Evolutionary conservation across 2,113 vertebrate species (phyloP).

Genomic region (Budorcas taxicolor): DNA sequence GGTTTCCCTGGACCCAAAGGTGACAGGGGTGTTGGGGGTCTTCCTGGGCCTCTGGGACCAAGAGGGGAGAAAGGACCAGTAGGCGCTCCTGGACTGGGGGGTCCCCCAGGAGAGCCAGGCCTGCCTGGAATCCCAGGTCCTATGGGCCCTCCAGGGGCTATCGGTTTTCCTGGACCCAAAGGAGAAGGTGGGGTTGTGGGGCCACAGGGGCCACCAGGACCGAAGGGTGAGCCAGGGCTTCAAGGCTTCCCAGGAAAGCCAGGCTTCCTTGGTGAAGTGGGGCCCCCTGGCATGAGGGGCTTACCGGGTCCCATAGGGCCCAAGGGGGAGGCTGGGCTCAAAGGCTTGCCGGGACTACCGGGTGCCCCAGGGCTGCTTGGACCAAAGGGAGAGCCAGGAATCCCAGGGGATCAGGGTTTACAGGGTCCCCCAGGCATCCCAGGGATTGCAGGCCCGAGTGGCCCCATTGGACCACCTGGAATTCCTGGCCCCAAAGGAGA

Average conservation of each 20-base stretch:
- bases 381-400: constrained; percentile 85
- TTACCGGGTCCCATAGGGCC: constrained; percentile 89
- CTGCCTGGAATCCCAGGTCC: constrained; percentile 88
- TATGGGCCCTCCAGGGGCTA: constrained; percentile 87
- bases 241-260: constrained; percentile 89
- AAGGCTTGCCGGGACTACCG: constrained; percentile 87
- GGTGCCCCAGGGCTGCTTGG: constrained; percentile 86
- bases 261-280: constrained; percentile 87
- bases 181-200: constrained; percentile 88
- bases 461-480: constrained; percentile 90
- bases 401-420: constrained; percentile 86
- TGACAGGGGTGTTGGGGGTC: constrained; percentile 87
- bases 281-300: constrained; percentile 88
- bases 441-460: constrained; percentile 88
- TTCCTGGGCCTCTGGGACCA: constrained; percentile 85
- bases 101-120: constrained; percentile 87
- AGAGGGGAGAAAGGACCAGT: constrained; percentile 91
- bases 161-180: constrained; percentile 91
- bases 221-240: constrained; percentile 88
- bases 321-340: constrained; percentile 88
- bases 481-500: constrained; percentile 90
- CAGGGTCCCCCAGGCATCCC: constrained; percentile 94
- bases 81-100: constrained; percentile 87
- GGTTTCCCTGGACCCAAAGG: constrained; percentile 93
- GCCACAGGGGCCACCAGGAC: constrained; percentile 84